A percentile compares a stretch with the other conserved stretches of the same genome.
Evolutionary conservation across 1,140 invertebrate species (phyloP).

Genomic region (Bombus cullumanus): DNA sequence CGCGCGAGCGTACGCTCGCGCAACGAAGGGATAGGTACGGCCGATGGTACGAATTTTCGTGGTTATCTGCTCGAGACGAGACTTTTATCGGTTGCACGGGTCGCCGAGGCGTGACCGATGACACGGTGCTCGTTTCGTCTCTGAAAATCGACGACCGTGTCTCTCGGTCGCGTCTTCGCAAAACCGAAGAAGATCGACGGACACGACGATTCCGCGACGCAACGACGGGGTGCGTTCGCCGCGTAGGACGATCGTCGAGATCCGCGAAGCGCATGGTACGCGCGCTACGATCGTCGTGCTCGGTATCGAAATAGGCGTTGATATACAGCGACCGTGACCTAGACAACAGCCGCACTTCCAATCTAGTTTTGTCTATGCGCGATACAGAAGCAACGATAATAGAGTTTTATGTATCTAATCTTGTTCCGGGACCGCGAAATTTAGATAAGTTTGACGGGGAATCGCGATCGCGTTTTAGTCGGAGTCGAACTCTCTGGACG

Average conservation of each 20-base stretch:
- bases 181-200: background rate
- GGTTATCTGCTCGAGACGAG: constrained; percentile 41
- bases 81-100: constrained; percentile 54
- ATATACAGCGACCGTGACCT: constrained; percentile 75
- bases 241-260: too few species aligned
- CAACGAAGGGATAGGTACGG: background rate
- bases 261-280: too few species aligned
- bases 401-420: constrained; percentile 70
- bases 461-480: constrained; percentile 59
- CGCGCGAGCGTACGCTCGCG: too few species aligned
- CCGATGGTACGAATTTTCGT: constrained; percentile 49
- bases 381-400: constrained; percentile 73
- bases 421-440: constrained; percentile 45
- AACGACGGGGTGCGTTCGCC: too few species aligned
- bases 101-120: constrained; percentile 49
- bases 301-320: constrained; percentile 60
- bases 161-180: background rate
- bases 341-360: constrained; percentile 72
- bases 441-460: constrained; percentile 71
- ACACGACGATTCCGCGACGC: too few species aligned
- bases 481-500: constrained; percentile 28
- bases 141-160: background rate
- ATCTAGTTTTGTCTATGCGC: constrained; percentile 78
- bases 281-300: background rate
- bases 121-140: constrained; percentile 1